Evolutionary conservation across 64 coral and sea anemone species (phyloP).

Genomic region (Actinia equina): DNA sequence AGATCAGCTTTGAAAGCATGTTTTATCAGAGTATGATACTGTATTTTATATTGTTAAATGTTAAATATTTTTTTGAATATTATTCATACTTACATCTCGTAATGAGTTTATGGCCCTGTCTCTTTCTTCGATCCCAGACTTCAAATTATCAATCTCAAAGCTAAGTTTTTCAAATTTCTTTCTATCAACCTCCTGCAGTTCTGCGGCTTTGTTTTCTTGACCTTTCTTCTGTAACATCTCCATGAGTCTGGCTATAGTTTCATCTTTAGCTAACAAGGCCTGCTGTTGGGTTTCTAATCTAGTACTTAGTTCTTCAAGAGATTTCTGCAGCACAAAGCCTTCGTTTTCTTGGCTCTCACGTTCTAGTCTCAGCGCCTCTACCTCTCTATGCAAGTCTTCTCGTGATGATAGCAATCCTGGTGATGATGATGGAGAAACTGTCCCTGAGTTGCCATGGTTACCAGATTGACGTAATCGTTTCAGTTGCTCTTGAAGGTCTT

Average conservation of each 20-base stretch:
- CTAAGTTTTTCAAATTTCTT: slow-evolving; percentile 67
- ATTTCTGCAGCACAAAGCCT: slow-evolving; percentile 76
- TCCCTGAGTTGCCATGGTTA: slow-evolving; percentile 23
- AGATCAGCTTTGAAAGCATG: no score
- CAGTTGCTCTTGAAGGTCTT: slow-evolving; percentile 78
- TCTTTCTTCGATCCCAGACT: slow-evolving; percentile 62
- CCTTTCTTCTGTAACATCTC: slow-evolving; percentile 82
- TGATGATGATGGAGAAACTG: slow-evolving; percentile 23
- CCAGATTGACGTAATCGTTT: slow-evolving; percentile 33
- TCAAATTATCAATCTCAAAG: slow-evolving; percentile 51
- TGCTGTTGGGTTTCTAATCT: slow-evolving; percentile 78
- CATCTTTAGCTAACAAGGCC: slow-evolving; percentile 73
- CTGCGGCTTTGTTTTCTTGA: slow-evolving; percentile 54
- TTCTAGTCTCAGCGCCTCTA: slow-evolving; percentile 68
- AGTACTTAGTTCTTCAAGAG: slow-evolving; percentile 80
- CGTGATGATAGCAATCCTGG: slow-evolving; percentile 35
- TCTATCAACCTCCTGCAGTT: slow-evolving; percentile 65
- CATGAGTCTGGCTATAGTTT: slow-evolving; percentile 84
- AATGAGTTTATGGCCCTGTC: slow-evolving; percentile 67
- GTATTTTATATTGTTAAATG: no score
- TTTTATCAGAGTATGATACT: no score
- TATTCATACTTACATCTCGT: slow-evolving; percentile 52
- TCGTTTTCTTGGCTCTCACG: slow-evolving; percentile 88
- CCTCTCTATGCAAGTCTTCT: slow-evolving; percentile 67
- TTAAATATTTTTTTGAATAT: neutral